These are phyloP conservation scores for Lydus trimaculatus DNA, from an alignment of 2,888 invertebrate genomes.

Conservation along the genomic window DNA sequence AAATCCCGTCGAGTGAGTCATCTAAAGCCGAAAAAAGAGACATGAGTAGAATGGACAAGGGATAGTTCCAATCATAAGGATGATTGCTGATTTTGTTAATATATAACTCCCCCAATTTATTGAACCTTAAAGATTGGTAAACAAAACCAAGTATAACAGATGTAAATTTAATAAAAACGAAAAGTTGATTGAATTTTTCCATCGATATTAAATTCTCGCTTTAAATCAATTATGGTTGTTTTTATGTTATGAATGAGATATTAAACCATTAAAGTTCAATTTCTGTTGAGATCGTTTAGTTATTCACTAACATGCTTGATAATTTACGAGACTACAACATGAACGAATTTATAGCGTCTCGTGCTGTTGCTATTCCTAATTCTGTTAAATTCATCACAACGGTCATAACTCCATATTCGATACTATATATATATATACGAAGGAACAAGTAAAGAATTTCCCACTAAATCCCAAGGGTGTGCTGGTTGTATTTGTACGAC, in stretches of 20 bases:
- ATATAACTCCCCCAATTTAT: not conserved
- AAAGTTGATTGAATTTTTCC: not conserved
- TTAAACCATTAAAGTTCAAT: not conserved
- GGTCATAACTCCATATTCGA: conserved; percentile 28
- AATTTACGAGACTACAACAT: not conserved
- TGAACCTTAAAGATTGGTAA: not conserved
- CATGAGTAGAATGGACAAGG: conserved; percentile 39
- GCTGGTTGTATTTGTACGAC: conserved; percentile 37
- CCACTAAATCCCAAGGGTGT: conserved; percentile 32
- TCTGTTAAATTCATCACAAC: conserved; percentile 26
- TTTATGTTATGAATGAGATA: not conserved
- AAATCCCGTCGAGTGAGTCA: conserved; percentile 50
- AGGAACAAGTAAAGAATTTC: conserved; percentile 35
- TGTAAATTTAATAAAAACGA: not conserved
- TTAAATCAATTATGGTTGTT: not conserved
- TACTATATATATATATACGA: conserved; percentile 15
- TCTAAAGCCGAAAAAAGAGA: conserved; percentile 19
- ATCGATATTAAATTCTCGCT: not conserved
- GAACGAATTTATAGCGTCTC: conserved; percentile 1
- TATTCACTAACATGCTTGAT: not conserved
- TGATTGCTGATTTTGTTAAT: conserved; percentile 43
- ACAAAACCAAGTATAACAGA: not conserved
- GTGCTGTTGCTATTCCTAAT: conserved; percentile 16
- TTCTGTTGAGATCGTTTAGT: not conserved
- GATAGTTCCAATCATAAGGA: conserved; percentile 35